phyloP scores from a whole-genome alignment of 2,888 invertebrate genomes.

The Drosophila rellima region DNA sequence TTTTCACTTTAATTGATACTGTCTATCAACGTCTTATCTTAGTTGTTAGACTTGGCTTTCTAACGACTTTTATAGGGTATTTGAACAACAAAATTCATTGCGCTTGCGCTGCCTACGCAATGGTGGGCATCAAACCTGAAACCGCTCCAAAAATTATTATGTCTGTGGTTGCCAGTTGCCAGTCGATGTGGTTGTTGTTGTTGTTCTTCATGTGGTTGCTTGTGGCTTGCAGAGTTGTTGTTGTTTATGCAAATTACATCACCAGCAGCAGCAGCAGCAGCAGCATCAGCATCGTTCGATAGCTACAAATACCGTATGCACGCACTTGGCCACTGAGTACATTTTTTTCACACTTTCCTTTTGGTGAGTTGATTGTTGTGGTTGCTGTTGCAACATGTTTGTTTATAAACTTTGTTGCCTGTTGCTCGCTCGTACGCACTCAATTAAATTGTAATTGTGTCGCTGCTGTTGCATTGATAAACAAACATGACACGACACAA shows the following conservation, averaged over 20 bases:
- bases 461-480: slow-evolving; percentile 47
- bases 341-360: slow-evolving; percentile 52
- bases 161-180: slow-evolving; percentile 36
- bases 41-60: background rate
- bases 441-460: slow-evolving; percentile 74
- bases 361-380: slow-evolving; percentile 5
- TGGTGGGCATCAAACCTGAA: slow-evolving; percentile 69
- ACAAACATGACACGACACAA: slow-evolving; percentile 53
- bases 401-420: slow-evolving; percentile 51
- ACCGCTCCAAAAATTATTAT: slow-evolving; percentile 67
- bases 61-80: slow-evolving; percentile 34
- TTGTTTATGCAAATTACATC: slow-evolving; percentile 78
- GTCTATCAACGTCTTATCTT: slow-evolving; percentile 1
- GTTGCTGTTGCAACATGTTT: slow-evolving; percentile 47
- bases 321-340: slow-evolving; percentile 14
- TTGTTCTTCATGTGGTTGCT: slow-evolving; percentile 26
- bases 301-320: slow-evolving; percentile 32
- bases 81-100: slow-evolving; percentile 24
- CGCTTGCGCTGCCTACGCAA: slow-evolving; percentile 61
- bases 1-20: background rate
- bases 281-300: slow-evolving; percentile 48
- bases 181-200: slow-evolving; percentile 6
- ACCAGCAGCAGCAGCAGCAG: slow-evolving; percentile 50
- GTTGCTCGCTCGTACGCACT: slow-evolving; percentile 56
- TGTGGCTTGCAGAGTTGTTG: slow-evolving; percentile 41